Conservation (phyloP, 2,888 invertebrate species). For the Acholoe squamosa region DNA sequence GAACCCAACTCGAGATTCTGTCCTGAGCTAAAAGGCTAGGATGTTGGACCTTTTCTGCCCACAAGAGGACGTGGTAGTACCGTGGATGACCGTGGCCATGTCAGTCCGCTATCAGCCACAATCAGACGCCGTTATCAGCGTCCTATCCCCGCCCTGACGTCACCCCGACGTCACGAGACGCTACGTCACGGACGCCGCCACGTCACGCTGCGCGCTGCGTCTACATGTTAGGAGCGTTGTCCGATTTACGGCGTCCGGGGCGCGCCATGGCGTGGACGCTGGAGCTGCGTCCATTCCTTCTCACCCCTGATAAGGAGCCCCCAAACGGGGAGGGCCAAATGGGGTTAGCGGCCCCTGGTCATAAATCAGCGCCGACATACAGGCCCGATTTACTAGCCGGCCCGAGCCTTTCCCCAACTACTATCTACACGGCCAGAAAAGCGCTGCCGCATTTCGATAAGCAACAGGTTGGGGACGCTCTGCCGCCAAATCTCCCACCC, state of each 20-base stretch:
- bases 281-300: constrained; percentile 18
- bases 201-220: neutral
- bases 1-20: no score
- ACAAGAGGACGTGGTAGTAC: no score
- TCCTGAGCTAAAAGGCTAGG: no score
- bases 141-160: neutral
- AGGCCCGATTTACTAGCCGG: constrained; percentile 29
- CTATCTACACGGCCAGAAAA: constrained; percentile 46
- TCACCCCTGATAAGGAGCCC: constrained; percentile 35
- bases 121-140: neutral
- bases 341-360: constrained; percentile 47
- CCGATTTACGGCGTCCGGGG: neutral
- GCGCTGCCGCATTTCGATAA: constrained; percentile 53
- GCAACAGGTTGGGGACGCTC: constrained; percentile 43
- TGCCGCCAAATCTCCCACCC: constrained; percentile 49
- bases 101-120: neutral
- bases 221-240: neutral
- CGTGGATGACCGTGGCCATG: no score
- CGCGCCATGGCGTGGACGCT: no score
- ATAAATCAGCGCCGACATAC: constrained; percentile 58
- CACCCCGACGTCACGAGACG: neutral
- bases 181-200: neutral
- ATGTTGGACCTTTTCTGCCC: no score
- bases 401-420: neutral
- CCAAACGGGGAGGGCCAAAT: constrained; percentile 43